These are phyloP conservation scores for Ariolimax columbianus DNA, from an alignment of 2,888 invertebrate species.

Conservation along the genomic window DNA sequence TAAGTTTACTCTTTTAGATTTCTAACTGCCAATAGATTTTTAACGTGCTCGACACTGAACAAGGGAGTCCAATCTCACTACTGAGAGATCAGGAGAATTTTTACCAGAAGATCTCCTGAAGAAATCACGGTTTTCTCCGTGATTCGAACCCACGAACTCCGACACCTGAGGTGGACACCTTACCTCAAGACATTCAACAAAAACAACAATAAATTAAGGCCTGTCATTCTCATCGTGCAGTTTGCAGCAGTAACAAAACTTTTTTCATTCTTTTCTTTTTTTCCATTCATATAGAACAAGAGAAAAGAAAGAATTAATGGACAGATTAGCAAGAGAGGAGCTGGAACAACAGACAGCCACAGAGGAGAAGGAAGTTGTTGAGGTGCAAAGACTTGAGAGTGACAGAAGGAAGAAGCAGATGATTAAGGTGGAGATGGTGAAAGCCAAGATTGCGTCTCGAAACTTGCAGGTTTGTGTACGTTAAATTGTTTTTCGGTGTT, in stretches of 20 bases:
- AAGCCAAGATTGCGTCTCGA: slow-evolving; percentile 63
- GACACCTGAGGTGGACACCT: no score
- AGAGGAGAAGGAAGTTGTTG: slow-evolving; percentile 57
- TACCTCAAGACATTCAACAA: no score
- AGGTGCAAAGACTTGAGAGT: slow-evolving; percentile 57
- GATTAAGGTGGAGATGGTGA: slow-evolving; percentile 63
- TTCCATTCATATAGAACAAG: slow-evolving; percentile 53
- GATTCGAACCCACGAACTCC: no score
- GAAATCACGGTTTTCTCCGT: no score
- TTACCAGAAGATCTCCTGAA: no score
- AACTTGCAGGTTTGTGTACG: slow-evolving; percentile 66
- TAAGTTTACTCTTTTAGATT: no score
- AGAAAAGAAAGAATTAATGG: slow-evolving; percentile 58
- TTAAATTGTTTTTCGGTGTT: no score
- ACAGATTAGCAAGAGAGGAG: slow-evolving; percentile 60
- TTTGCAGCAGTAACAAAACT: background rate
- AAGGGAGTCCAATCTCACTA: no score
- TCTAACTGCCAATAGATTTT: no score
- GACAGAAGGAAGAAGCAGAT: slow-evolving; percentile 62
- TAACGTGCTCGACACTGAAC: no score
- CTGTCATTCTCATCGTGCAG: background rate
- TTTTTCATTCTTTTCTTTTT: background rate
- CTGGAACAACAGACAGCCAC: slow-evolving; percentile 58
- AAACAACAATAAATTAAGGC: no score
- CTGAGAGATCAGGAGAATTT: no score